These are phyloP conservation scores for Saccostrea cuccullata DNA, from an alignment of 1,140 invertebrate genomes.

Conservation along the genomic window DNA sequence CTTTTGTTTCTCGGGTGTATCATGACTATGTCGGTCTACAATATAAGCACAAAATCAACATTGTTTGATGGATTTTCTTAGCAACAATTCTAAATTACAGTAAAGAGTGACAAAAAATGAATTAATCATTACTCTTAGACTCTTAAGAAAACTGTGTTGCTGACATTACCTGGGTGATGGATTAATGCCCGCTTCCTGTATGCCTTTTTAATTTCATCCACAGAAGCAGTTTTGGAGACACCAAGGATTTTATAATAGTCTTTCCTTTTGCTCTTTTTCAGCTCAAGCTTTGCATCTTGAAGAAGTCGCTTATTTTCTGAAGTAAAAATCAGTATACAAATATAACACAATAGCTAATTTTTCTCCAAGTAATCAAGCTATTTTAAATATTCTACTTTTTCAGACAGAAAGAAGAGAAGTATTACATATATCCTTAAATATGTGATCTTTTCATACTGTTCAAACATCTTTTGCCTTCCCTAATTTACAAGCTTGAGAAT, in stretches of 20 bases:
- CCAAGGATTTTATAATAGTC: conserved; percentile 98
- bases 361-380: too few relatives aligned
- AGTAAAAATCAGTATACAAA: conserved; percentile 39
- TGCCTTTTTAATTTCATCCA: conserved; percentile 94
- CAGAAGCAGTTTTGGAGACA: conserved; percentile 89
- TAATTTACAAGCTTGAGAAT: too few relatives aligned
- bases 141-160: neutral
- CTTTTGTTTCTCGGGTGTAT: conserved; percentile 88
- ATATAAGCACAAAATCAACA: neutral
- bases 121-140: neutral
- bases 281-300: conserved; percentile 90
- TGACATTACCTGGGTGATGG: conserved; percentile 94
- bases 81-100: neutral
- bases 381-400: too few relatives aligned
- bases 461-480: too few relatives aligned
- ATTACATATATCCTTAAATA: too few relatives aligned
- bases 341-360: too few relatives aligned
- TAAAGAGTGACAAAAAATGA: neutral
- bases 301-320: conserved; percentile 80
- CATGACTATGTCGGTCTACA: conserved; percentile 92
- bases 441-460: too few relatives aligned
- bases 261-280: conserved; percentile 86
- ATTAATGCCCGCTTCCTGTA: conserved; percentile 97
- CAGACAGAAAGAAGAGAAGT: too few relatives aligned
- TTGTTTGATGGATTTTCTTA: neutral